phyloP scores from a whole-genome alignment of 2,113 vertebrate genomes.

The Miniopterus natalensis region DNA sequence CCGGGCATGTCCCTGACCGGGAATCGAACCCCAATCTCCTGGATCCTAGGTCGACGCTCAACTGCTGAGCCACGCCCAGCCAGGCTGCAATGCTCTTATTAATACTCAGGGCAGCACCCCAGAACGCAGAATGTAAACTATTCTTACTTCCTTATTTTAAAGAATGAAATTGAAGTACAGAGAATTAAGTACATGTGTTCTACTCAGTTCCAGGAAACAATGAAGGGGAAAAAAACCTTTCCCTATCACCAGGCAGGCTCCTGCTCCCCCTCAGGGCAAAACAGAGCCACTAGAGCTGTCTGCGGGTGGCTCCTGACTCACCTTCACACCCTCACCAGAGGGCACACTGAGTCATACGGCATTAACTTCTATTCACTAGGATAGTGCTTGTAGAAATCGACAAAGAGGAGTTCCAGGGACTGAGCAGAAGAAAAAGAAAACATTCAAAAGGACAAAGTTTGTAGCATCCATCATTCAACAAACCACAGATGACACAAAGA shows the following conservation, averaged over 20 bases:
- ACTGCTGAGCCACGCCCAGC: too few relatives aligned
- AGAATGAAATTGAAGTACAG: slow-evolving; percentile 36
- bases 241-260: not conserved
- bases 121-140: not conserved
- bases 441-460: not conserved
- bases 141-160: not conserved
- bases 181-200: slow-evolving; percentile 17
- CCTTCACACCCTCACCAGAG: not conserved
- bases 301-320: not conserved
- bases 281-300: fast-evolving
- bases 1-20: too few relatives aligned
- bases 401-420: not conserved
- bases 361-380: not conserved
- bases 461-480: not conserved
- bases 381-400: not conserved
- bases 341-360: slow-evolving; percentile 6
- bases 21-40: too few relatives aligned
- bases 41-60: too few relatives aligned
- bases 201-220: not conserved
- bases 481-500: not conserved
- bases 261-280: not conserved
- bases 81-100: not conserved
- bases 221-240: not conserved
- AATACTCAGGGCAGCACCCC: not conserved
- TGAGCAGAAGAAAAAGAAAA: not conserved